These are phyloP conservation scores for Gymnocypris eckloni DNA, from an alignment of 2,797 vertebrate species.

Conservation along the genomic window DNA sequence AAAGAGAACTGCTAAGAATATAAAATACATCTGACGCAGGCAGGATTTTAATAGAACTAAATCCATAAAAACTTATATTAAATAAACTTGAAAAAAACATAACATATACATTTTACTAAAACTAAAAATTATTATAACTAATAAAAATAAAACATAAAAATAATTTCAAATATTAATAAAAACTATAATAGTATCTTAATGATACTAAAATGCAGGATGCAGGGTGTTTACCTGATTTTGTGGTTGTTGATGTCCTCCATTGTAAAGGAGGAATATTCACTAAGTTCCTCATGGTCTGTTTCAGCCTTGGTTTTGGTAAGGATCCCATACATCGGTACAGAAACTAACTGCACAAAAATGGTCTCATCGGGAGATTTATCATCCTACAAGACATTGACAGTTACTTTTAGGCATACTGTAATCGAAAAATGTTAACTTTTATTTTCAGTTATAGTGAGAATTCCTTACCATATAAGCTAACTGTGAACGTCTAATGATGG, in stretches of 20 bases:
- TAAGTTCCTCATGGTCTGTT: slow-evolving; percentile 77
- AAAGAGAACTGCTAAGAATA: neutral
- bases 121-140: neutral
- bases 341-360: slow-evolving; percentile 89
- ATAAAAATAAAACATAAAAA: neutral
- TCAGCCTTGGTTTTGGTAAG: slow-evolving; percentile 76
- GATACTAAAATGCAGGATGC: neutral
- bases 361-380: slow-evolving; percentile 83
- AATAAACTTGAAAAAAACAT: neutral
- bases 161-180: neutral
- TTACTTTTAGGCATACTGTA: neutral
- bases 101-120: neutral
- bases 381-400: slow-evolving; percentile 72
- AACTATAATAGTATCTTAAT: neutral
- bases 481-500: slow-evolving; percentile 81
- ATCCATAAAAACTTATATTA: neutral
- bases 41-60: neutral
- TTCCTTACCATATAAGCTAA: slow-evolving; percentile 87
- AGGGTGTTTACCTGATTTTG: slow-evolving; percentile 82
- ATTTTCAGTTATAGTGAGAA: neutral
- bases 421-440: neutral
- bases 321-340: slow-evolving; percentile 88
- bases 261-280: slow-evolving; percentile 89
- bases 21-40: slow-evolving; percentile 8
- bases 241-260: slow-evolving; percentile 92